Evolutionary conservation across 2,113 vertebrate species (phyloP), one percentile per base, ranked within the genome.

Genomic region (Stegastes partitus): DNA sequence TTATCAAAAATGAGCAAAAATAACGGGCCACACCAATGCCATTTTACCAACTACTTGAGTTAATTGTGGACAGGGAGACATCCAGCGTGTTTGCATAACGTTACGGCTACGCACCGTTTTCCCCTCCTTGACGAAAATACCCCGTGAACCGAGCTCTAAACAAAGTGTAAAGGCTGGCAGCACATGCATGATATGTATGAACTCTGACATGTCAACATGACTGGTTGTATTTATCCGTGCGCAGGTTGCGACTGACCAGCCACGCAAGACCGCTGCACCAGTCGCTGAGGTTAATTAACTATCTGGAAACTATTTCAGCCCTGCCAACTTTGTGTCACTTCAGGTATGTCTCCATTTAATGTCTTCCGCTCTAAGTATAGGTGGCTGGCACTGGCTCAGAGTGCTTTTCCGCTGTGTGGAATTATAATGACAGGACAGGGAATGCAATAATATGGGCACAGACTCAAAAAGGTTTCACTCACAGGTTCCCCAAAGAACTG

Each of bases 241-340:
- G 47, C 83, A 62, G 82, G 72, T 75, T 86, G 85, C 11, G 56
- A 90, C 81, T 85, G 90, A 74, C 80, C 87, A 78, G 90, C 79
- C 84, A 50, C 3, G 42, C 84, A 56, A 55, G 69, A 58, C 82
- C 53, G 49, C 71, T 54, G 72, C 70, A 73, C 79, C 84, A 87
- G 83, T 84, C 67, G 53, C 79, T 77, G 57, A 92, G 89, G 89
- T 90, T 91, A 91, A 94, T 91, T 82, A 92, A 90, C 87, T 93
- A 91, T 91, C 92, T 94, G 92, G 91, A 93, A 94, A 93, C 91
- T 85, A 90, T 92, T 93, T 86, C 1, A 25, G 79, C 44, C 49
- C 85, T 80, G 93, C 92, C 93, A 93, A 92, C 87, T 91, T 86
- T 86, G 79, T 92, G 93, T 94, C 93, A 93, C 93, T 91, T 92